Percentiles rank a stretch among this genome's conserved stretches.
Evolutionary conservation across 2,797 vertebrate species (phyloP).

Genomic region (Cyclopterus lumpus): DNA sequence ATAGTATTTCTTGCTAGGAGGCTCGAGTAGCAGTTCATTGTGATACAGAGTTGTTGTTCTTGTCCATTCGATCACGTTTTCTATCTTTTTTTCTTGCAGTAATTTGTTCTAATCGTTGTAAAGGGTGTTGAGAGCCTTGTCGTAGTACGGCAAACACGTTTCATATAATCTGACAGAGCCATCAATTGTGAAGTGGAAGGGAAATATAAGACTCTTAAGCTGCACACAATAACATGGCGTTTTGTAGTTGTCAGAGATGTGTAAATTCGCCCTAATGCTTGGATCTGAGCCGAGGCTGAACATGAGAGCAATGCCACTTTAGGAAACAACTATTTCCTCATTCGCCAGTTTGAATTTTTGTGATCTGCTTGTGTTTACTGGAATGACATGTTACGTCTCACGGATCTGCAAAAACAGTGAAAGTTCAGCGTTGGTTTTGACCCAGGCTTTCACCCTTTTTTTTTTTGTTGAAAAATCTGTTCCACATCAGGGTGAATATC

Average conservation of each 20-base stretch:
- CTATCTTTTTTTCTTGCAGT: constrained; percentile 9
- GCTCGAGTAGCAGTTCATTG: constrained; percentile 1
- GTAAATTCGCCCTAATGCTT: constrained; percentile 6
- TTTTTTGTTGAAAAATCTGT: constrained; percentile 15
- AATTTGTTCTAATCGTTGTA: constrained; percentile 52
- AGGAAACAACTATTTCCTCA: constrained; percentile 36
- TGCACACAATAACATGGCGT: constrained; percentile 20
- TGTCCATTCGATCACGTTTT: constrained; percentile 35
- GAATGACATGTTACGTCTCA: not conserved
- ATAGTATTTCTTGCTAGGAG: constrained; percentile 3
- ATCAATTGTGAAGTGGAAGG: constrained; percentile 40
- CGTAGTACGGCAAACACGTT: constrained; percentile 30
- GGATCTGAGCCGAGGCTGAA: constrained; percentile 17
- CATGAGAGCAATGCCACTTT: constrained; percentile 4
- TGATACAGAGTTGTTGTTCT: constrained; percentile 14
- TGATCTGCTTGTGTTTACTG: constrained; percentile 7
- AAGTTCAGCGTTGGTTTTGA: not conserved
- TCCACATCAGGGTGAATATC: constrained; percentile 19
- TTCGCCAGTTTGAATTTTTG: constrained; percentile 25
- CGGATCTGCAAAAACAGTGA: not conserved
- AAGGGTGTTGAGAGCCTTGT: constrained; percentile 34
- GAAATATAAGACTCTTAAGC: constrained; percentile 41
- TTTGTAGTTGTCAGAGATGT: constrained; percentile 35
- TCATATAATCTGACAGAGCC: constrained; percentile 41
- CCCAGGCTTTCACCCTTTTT: constrained; percentile 3